phyloP scores from a whole-genome alignment of 2,113 vertebrate genomes.

The Hemibagrus wyckioides region DNA sequence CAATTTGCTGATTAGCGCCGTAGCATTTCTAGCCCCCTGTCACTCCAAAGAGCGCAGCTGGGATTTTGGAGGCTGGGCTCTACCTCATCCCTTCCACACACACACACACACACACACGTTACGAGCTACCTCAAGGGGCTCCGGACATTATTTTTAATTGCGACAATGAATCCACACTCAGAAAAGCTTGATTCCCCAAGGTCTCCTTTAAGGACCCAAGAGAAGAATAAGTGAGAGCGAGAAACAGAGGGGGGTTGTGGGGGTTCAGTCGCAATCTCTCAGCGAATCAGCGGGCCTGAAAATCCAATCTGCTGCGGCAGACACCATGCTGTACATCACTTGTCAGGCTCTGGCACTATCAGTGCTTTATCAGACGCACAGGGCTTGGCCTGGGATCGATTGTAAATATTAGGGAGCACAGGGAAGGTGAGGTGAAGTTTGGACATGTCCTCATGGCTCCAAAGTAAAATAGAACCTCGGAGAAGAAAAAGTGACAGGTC shows the following conservation, averaged over 20 bases:
- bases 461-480: not conserved
- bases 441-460: not conserved
- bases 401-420: constrained; percentile 63
- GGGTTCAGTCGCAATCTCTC: constrained; percentile 73
- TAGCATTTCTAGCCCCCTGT: constrained; percentile 46
- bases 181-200: constrained; percentile 70
- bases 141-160: constrained; percentile 57
- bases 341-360: constrained; percentile 74
- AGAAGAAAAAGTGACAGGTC: constrained; percentile 6
- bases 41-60: constrained; percentile 45
- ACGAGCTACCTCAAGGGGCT: constrained; percentile 52
- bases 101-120: constrained; percentile 37
- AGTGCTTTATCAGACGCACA: constrained; percentile 71
- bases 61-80: constrained; percentile 25
- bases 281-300: constrained; percentile 77
- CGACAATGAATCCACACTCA: constrained; percentile 69
- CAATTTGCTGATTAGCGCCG: constrained; percentile 57
- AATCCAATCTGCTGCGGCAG: constrained; percentile 80
- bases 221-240: constrained; percentile 45
- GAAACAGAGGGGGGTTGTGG: constrained; percentile 50
- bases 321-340: constrained; percentile 79
- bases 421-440: constrained; percentile 28
- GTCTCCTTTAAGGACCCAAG: constrained; percentile 64
- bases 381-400: constrained; percentile 70
- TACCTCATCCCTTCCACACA: constrained; percentile 31